Percentiles rank a stretch among this genome's conserved stretches.
Conservation (phyloP, 2,113 vertebrate species). For the Kobus ellipsiprymnus region DNA sequence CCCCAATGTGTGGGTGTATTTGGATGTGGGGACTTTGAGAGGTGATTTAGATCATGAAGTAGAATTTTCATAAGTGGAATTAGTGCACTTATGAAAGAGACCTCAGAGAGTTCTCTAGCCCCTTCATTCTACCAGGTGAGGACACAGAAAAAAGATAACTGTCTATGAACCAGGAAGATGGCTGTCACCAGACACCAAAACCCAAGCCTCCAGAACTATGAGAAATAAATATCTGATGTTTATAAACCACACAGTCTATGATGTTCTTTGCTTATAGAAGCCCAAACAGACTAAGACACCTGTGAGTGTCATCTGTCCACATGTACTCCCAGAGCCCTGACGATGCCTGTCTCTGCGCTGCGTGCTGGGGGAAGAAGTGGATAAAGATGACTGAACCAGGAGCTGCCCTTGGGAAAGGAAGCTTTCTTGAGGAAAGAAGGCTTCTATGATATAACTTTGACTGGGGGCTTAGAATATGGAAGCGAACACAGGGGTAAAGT, state of each 20-base stretch:
- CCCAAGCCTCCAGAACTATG: not conserved
- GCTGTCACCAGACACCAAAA: not conserved
- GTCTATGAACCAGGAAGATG: not conserved
- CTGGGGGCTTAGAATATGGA: not conserved
- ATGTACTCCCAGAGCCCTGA: not conserved
- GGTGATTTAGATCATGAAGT: not conserved
- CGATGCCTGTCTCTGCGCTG: not conserved
- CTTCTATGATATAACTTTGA: not conserved
- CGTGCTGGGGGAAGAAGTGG: not conserved
- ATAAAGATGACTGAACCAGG: too few species aligned
- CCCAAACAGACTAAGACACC: not conserved
- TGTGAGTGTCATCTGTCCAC: not conserved
- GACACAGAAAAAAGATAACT: not conserved
- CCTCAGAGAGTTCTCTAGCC: not conserved
- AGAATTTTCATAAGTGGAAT: not conserved
- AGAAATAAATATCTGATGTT: not conserved
- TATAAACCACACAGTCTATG: not conserved
- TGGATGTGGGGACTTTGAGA: not conserved
- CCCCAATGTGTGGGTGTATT: not conserved
- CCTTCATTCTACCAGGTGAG: not conserved
- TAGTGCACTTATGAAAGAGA: not conserved
- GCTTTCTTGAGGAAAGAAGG: not conserved
- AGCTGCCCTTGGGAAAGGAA: not conserved
- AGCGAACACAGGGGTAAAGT: not conserved
- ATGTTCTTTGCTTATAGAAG: not conserved